A percentile compares a stretch with the other conserved stretches of the same genome.
phyloP scores from a whole-genome alignment of 2,797 vertebrate genomes.

The Lateolabrax maculatus region DNA sequence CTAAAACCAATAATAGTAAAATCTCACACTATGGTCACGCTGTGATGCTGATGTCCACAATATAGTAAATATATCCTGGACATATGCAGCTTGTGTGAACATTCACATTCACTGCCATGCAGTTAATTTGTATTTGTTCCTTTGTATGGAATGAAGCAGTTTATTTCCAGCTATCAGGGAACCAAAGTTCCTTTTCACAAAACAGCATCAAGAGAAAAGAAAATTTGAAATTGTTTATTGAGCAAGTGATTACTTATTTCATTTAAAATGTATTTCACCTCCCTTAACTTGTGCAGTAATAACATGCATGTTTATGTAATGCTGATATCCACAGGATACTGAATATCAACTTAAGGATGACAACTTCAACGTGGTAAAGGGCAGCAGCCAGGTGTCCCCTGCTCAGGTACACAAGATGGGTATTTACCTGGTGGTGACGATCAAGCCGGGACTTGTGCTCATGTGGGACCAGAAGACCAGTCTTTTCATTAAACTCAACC shows the following conservation, averaged over 20 bases:
- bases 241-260: background rate
- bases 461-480: constrained; percentile 95
- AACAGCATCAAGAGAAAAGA: background rate
- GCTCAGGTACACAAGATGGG: constrained; percentile 88
- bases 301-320: constrained; percentile 8
- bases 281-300: background rate
- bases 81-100: background rate
- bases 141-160: background rate
- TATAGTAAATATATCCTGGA: background rate
- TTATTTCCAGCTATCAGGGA: background rate
- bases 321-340: constrained; percentile 81
- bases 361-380: constrained; percentile 83
- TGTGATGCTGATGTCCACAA: background rate
- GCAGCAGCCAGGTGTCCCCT: constrained; percentile 74
- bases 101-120: background rate
- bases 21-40: background rate
- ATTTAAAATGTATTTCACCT: no score
- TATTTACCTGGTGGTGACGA: constrained; percentile 88
- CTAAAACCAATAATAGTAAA: background rate
- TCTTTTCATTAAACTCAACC: constrained; percentile 90
- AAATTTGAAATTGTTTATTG: background rate
- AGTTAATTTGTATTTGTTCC: background rate
- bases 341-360: constrained; percentile 89
- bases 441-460: constrained; percentile 86
- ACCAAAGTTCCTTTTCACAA: background rate